These are phyloP conservation scores for Punctoribates punctum DNA, from an alignment of 2,888 invertebrate species.

Conservation along the genomic window DNA sequence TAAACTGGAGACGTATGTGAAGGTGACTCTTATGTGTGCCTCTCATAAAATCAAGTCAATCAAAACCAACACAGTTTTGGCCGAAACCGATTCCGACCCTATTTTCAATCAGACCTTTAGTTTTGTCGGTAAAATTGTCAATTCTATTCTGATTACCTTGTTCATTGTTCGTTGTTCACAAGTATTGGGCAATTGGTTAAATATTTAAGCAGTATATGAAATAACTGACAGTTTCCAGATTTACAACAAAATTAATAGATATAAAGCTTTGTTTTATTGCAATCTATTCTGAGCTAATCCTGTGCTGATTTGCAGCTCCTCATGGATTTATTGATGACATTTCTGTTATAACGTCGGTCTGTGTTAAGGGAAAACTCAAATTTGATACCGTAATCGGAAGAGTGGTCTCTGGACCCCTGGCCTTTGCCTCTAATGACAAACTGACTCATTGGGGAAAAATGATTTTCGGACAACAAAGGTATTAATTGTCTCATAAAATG, in stretches of 20 bases:
- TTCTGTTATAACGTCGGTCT: conserved; percentile 50
- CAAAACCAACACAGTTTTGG: conserved; percentile 48
- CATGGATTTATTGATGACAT: conserved; percentile 48
- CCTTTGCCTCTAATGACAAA: conserved; percentile 49
- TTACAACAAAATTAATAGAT: no score
- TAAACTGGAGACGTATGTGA: conserved; percentile 50
- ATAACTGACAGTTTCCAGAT: no score
- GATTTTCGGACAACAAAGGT: conserved; percentile 42
- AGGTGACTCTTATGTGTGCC: conserved; percentile 50
- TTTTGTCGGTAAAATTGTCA: conserved; percentile 50
- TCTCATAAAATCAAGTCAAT: conserved; percentile 51
- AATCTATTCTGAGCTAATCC: not conserved
- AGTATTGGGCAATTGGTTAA: no score
- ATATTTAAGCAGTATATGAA: no score
- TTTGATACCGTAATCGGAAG: conserved; percentile 51
- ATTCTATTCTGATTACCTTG: no score
- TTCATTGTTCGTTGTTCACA: no score
- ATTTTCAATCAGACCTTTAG: conserved; percentile 47
- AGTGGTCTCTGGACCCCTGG: conserved; percentile 51
- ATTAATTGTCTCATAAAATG: not conserved
- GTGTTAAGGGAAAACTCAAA: conserved; percentile 49
- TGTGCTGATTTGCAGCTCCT: conserved; percentile 42
- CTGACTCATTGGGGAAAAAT: conserved; percentile 52
- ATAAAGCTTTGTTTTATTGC: not conserved
- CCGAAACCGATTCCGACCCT: conserved; percentile 46